Base-by-base conservation (phyloP, 2,113 vertebrate genomes). In the Neoarius graeffei region DNA sequence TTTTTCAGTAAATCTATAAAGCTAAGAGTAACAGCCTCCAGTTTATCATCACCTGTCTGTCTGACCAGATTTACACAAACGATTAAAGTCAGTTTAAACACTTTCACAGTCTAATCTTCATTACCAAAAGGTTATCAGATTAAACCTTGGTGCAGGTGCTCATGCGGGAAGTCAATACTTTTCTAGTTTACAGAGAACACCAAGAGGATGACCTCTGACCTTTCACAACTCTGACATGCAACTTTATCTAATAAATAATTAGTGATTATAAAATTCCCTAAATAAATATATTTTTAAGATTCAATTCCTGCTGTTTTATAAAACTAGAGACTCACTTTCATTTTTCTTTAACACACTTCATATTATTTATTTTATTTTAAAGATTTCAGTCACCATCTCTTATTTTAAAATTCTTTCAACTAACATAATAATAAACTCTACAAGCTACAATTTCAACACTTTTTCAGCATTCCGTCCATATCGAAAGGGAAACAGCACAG, bases 321-420 rank as follows among this genome's bases (percentile, higher is more conserved):
- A 66, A 80, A 86, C 76, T 86, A 67, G 74, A 86, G 60, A 67
- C 64, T 15, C 57, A 64, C 42, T 64, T 73, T 59, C 4, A 35
- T 19, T 27, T 85, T 71, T 71, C 69, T 60, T 60, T 48, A 30
- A 30, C n/a, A 42, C 25, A 57, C 30, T 19, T 2, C 25, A 27
- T n/a, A 13, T 5, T 15, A 15, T 57, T 5, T 15, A 15, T 57
- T 23, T 74, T 17, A 71, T 71, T 35, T 71, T 35, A 71, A 79
- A 35, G 25, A 27, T 79, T 50, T 35, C 23, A 83, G 11, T 35
- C 64, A n/a, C 4, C 6, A 13, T 69, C n/a, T 62, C 23, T 67
- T 4, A 11, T 10, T 27, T 84, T 27, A 19, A 67, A 59, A 66
- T 3, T 14, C 25, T 27, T 74, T 56, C 14, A 20, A 1, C 52